phyloP scores from a whole-genome alignment of 2,113 vertebrate species.

The Percopsis transmontana region DNA sequence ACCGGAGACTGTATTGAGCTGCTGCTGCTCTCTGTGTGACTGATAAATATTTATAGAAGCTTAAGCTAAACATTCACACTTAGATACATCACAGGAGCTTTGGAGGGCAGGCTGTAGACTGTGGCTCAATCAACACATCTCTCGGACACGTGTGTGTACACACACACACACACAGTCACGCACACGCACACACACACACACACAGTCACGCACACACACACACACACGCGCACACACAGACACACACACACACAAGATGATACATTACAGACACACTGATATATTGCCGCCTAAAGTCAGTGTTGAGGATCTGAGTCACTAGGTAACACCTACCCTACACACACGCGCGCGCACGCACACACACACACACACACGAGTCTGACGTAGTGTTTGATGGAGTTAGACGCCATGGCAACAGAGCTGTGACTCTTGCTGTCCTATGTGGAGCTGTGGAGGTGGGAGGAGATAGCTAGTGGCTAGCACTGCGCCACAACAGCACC shows the following conservation, averaged over 20 bases:
- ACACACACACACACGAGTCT: slow-evolving; percentile 35
- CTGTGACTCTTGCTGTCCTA: slow-evolving; percentile 71
- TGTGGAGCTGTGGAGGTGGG: slow-evolving; percentile 67
- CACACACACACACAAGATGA: slow-evolving; percentile 7
- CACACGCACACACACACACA: slow-evolving; percentile 22
- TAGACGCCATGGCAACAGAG: slow-evolving; percentile 73
- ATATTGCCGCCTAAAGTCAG: slow-evolving; percentile 56
- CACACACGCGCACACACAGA: slow-evolving; percentile 19
- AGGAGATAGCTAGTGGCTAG: slow-evolving; percentile 55
- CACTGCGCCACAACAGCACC: slow-evolving; percentile 44
- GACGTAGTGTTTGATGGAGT: slow-evolving; percentile 72
- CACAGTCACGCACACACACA: too few relatives aligned
- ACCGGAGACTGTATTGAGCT: slow-evolving; percentile 23
- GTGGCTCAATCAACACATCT: slow-evolving; percentile 59
- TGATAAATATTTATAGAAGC: slow-evolving; percentile 70
- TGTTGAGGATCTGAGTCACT: slow-evolving; percentile 70
- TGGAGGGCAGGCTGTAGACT: slow-evolving; percentile 45
- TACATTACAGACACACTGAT: slow-evolving; percentile 37
- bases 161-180: too few relatives aligned
- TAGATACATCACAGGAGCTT: slow-evolving; percentile 56
- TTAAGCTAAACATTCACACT: slow-evolving; percentile 62
- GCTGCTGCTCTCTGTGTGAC: slow-evolving; percentile 45
- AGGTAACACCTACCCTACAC: slow-evolving; percentile 57
- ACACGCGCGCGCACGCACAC: not conserved
- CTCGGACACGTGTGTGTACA: slow-evolving; percentile 5